Evolutionary conservation across 2,888 invertebrate genomes (phyloP), one percentile per base, ranked within the genome.

Genomic region (Drosophila histrio): DNA sequence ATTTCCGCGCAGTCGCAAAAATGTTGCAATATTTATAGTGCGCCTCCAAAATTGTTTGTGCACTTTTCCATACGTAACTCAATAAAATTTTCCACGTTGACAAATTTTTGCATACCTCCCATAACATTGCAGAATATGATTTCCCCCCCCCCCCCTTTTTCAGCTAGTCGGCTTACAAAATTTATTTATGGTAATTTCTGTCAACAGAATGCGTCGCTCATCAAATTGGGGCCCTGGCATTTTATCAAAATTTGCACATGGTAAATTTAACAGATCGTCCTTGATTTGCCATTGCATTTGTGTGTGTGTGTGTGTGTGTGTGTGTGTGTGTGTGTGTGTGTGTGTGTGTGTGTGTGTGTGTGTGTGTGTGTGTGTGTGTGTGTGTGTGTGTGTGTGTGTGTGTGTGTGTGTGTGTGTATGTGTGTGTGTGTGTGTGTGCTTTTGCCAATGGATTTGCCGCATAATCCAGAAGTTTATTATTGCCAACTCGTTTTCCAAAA

Each of bases 131-230:
- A 19, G 22, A 32, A 41, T 36, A 22, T 6, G 32, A 41, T 47
- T 50, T 36, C 36, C 15, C 17, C 36, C 36, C 11, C 44, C 36
- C 15, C 17, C 36, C 36, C 11, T 11, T 6, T 52, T 39, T 17
- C 49, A 30, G 46, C 22, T 13, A 49, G 30, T 52, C 30, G 56
- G 54, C 32, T 56, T 59, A 52, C 39, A 60, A 64, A 71, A 81
- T 80, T 77, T 83, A 83, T 84, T 84, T 79, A 84, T 84, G 84
- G 79, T 85, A 85, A 84, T 85, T 83, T 77, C 56, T 41, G 77
- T 79, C 79, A 85, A 61, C 59, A 52, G 59, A 75, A 69, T 75
- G 65, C 62, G 52, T 39, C 19, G 22, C 52, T 73, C 66, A 57
- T 72, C 78, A 59, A 58, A 64, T 59, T 62, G 44, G 28, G 41